Evolutionary conservation across 2,888 invertebrate species (phyloP).

Genomic region (Lasioglossum figueresi): DNA sequence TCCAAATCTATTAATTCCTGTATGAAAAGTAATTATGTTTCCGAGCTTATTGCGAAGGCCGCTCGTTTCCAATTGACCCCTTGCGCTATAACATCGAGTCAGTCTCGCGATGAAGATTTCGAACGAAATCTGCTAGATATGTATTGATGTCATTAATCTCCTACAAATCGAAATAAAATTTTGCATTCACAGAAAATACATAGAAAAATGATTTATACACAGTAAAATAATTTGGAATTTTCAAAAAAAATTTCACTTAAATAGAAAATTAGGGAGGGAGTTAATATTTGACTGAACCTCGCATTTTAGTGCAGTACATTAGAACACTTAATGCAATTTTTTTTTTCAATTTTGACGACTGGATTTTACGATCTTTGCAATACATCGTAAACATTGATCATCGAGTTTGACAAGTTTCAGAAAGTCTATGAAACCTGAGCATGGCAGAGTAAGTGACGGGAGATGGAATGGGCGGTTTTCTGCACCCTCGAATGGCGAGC

Average conservation of each 20-base stretch:
- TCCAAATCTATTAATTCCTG: background rate
- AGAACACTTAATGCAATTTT: background rate
- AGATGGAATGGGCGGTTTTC: slow-evolving; percentile 8
- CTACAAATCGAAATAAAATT: too few species aligned
- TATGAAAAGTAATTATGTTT: slow-evolving; percentile 4
- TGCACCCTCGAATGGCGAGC: background rate
- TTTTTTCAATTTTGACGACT: background rate
- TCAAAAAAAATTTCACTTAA: accelerated
- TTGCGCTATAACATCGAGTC: too few species aligned
- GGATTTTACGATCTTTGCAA: background rate
- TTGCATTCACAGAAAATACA: too few species aligned
- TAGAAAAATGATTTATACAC: too few species aligned
- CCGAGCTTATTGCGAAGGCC: background rate
- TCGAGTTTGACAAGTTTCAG: background rate
- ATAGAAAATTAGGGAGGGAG: too few species aligned
- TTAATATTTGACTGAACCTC: too few species aligned
- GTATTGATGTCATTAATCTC: too few species aligned
- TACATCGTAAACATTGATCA: background rate
- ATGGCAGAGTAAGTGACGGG: background rate
- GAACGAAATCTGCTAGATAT: too few species aligned
- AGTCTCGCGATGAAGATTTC: too few species aligned
- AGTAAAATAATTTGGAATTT: too few species aligned
- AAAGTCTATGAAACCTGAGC: slow-evolving; percentile 2
- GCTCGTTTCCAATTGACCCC: background rate
- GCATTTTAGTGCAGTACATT: too few species aligned